Evolutionary conservation across 2,113 vertebrate genomes (phyloP).

Genomic region (Brachyhypopomus gauderio): DNA sequence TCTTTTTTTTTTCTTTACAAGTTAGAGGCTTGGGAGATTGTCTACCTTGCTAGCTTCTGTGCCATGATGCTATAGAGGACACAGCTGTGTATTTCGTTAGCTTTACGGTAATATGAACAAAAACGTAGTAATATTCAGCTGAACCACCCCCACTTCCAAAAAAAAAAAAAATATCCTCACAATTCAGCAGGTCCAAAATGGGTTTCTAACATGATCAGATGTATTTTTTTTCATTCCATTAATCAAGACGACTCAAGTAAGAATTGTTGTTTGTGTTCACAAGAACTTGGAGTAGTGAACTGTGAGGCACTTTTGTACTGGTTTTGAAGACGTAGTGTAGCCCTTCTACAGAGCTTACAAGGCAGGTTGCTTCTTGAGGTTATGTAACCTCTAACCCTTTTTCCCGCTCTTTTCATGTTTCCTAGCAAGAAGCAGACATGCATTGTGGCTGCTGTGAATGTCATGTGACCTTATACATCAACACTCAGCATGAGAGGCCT

Average conservation of each 20-base stretch:
- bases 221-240: neutral
- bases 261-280: neutral
- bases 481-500: neutral
- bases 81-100: neutral
- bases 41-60: neutral
- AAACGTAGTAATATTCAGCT: neutral
- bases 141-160: neutral
- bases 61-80: neutral
- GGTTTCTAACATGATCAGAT: neutral
- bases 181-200: neutral
- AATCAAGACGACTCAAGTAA: neutral
- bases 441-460: no score
- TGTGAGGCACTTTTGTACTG: neutral
- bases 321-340: conserved; percentile 5
- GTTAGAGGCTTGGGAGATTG: neutral
- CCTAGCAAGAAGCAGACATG: neutral
- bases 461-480: neutral
- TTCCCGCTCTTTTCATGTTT: neutral
- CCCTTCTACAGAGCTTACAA: conserved; percentile 26
- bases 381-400: conserved; percentile 28
- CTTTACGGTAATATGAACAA: neutral
- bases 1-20: conserved; percentile 19
- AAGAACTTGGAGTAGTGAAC: neutral
- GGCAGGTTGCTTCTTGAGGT: conserved; percentile 9
- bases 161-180: no score